These are phyloP conservation scores for Notechis scutatus DNA, from an alignment of 2,113 vertebrate species.

Conservation along the genomic window DNA sequence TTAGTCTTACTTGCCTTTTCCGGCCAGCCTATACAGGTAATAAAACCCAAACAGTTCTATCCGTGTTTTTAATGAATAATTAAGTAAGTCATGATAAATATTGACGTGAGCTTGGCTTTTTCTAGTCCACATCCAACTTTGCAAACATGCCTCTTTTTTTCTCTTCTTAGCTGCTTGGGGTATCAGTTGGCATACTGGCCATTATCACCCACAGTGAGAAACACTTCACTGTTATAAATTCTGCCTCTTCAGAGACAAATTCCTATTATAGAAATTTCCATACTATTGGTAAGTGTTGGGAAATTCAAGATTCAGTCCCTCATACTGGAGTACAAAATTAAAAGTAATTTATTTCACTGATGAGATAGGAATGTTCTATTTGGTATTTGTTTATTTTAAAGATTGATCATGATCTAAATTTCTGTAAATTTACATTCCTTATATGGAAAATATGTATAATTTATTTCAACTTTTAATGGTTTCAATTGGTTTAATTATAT, in stretches of 20 bases:
- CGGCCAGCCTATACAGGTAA: neutral
- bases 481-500: neutral
- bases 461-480: neutral
- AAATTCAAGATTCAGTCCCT: neutral
- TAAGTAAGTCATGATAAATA: neutral
- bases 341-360: neutral
- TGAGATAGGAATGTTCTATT: neutral
- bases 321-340: neutral
- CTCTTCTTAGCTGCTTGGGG: slow-evolving; percentile 60
- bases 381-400: neutral
- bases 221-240: slow-evolving; percentile 57
- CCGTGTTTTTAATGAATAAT: neutral
- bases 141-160: neutral
- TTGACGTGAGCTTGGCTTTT: neutral
- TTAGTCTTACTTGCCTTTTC: neutral
- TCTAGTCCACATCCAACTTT: neutral
- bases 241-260: slow-evolving; percentile 40
- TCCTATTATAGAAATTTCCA: slow-evolving; percentile 46
- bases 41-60: neutral
- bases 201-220: slow-evolving; percentile 51
- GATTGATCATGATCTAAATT: neutral
- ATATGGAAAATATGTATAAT: neutral
- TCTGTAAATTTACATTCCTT: neutral
- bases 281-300: slow-evolving; percentile 28
- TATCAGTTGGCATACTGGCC: slow-evolving; percentile 49